Base-by-base conservation (phyloP, 1,140 invertebrate species). In the Gryllus bimaculatus region DNA sequence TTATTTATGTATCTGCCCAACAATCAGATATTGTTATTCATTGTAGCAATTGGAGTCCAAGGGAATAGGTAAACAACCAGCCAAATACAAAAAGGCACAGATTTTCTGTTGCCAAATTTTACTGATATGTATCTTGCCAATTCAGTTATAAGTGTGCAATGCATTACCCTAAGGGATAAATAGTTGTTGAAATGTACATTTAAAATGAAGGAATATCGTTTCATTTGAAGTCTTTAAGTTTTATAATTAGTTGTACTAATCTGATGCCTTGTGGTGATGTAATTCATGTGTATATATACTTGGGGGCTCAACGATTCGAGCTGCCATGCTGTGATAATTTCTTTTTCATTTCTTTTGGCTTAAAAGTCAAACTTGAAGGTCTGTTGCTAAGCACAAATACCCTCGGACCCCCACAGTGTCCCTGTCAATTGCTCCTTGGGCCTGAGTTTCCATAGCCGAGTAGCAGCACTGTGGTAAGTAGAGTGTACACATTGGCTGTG, bases 321-420 rank as follows among this genome's bases (percentile, higher is more conserved):
- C 54, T 66, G 18, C 54, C 54, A 66, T 66, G 54, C 54, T 66
- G 54, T 66, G 54, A 66, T 66, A 66, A 66, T 66, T 66, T 66
- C 18, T 66, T 18, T 66, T 66, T 66, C 10, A 3, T 66, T 66
- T 66, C 54, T 66, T 66, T 66, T 66, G 54, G 54, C 54, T 10
- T 66, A 66, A 66, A 66, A 66, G 54, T 13, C 18, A 10, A 66
- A 66, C 54, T 66, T 66, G 54, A 66, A 66, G 54, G 54, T 66
- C 54, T 66, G 54, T 66, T 66, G 54, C 54, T 66, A 66, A 66
- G 54, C 54, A 66, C 54, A 66, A 66, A 66, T 66, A 66, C 54
- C 54, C 54, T 18, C 54, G 54, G 18, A 66, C 18, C 54, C 54
- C 54, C 54, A 10, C 54, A 66, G 10, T 39, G 26, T 39, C 26